A percentile compares a stretch with the other conserved stretches of the same genome.
These are phyloP conservation scores for Thermophis baileyi DNA, from an alignment of 2,113 vertebrate genomes.

Conservation along the genomic window DNA sequence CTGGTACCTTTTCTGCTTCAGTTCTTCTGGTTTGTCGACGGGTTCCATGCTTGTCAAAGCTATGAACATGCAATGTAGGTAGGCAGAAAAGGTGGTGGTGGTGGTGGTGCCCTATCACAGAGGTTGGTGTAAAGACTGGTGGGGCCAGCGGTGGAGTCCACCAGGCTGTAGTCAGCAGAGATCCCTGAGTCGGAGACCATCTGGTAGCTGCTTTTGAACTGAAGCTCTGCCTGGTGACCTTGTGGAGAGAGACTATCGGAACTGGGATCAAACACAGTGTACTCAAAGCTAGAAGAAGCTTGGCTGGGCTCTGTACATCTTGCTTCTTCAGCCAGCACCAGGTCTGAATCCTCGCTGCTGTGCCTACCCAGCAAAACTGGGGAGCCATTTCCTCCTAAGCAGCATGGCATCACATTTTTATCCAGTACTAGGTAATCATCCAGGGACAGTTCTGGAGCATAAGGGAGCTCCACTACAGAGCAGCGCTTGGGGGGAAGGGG, in stretches of 20 bases:
- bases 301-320: conserved; percentile 45
- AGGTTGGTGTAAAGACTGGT: conserved; percentile 68
- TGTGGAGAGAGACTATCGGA: conserved; percentile 58
- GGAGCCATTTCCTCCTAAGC: background rate
- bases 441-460: conserved; percentile 65
- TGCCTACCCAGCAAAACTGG: background rate
- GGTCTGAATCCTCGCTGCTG: background rate
- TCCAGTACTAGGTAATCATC: conserved; percentile 80
- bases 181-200: conserved; percentile 80
- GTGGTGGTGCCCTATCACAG: conserved; percentile 71
- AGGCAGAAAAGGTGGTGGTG: background rate
- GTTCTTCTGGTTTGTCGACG: background rate
- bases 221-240: conserved; percentile 43
- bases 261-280: conserved; percentile 62
- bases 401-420: conserved; percentile 49
- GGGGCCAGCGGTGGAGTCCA: conserved; percentile 57
- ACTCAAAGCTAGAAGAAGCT: conserved; percentile 75
- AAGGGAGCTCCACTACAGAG: conserved; percentile 39
- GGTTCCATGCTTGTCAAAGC: background rate
- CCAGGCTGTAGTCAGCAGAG: conserved; percentile 77
- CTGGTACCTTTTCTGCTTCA: background rate
- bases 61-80: conserved; percentile 55
- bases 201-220: conserved; percentile 75
- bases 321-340: background rate
- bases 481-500: conserved; percentile 38